phyloP scores from a whole-genome alignment of 1,140 invertebrate genomes.

The Cardiocondyla obscurior region DNA sequence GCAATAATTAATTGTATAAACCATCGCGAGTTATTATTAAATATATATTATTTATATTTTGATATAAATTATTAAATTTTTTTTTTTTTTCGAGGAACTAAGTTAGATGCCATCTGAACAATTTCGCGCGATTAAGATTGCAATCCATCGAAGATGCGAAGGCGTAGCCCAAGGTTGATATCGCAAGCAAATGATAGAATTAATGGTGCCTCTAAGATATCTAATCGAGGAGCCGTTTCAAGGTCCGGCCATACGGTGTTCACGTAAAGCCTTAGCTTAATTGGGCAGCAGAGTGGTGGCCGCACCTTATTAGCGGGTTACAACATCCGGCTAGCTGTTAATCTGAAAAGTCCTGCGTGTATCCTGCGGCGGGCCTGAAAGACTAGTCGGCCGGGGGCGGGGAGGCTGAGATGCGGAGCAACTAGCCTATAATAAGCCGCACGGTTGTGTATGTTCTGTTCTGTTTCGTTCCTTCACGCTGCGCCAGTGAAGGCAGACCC shows the following conservation, averaged over 20 bases:
- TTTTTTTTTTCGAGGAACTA: conserved; percentile 1
- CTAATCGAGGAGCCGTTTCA: conserved; percentile 80
- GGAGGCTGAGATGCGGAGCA: conserved; percentile 74
- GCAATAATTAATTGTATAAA: not conserved
- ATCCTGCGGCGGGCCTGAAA: conserved; percentile 79
- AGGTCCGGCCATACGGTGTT: conserved; percentile 76
- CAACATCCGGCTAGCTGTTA: conserved; percentile 81
- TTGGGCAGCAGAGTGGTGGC: conserved; percentile 77
- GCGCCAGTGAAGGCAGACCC: conserved; percentile 82
- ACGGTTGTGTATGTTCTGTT: conserved; percentile 80
- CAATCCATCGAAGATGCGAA: conserved; percentile 54
- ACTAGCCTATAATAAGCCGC: conserved; percentile 83
- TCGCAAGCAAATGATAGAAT: conserved; percentile 70
- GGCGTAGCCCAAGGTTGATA: conserved; percentile 56
- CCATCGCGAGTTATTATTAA: too few relatives aligned
- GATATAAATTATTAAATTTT: too few relatives aligned
- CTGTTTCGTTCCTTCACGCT: conserved; percentile 82
- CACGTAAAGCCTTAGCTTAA: conserved; percentile 77
- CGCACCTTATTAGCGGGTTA: conserved; percentile 82
- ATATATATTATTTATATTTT: too few relatives aligned
- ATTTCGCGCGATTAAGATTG: conserved; percentile 59
- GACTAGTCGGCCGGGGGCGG: conserved; percentile 66
- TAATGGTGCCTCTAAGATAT: conserved; percentile 78
- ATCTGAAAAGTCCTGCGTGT: conserved; percentile 82
- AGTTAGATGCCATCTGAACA: conserved; percentile 4